Conservation (phyloP, 1,140 invertebrate species). For the Leptestheria dahalacensis region DNA sequence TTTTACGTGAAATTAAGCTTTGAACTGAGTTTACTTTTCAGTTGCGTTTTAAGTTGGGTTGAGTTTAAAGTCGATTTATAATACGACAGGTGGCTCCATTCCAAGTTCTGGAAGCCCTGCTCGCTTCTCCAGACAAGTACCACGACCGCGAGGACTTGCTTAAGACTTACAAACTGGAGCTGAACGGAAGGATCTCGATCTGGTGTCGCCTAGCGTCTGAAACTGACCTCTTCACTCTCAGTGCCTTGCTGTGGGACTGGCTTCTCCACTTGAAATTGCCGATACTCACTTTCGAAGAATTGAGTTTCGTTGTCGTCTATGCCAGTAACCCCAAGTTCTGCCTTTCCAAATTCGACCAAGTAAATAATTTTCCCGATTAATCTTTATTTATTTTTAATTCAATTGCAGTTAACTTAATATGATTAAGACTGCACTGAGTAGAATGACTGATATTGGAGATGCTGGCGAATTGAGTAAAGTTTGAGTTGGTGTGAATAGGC, state of each 20-base stretch:
- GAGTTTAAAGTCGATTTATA: too few relatives aligned
- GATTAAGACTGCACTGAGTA: neutral
- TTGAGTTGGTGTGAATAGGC: too few relatives aligned
- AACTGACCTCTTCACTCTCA: constrained; percentile 41
- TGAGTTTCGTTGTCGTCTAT: constrained; percentile 46
- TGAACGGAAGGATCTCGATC: constrained; percentile 47
- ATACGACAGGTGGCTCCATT: constrained; percentile 22
- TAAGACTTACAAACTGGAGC: constrained; percentile 39
- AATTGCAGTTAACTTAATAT: too few relatives aligned
- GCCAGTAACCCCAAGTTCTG: constrained; percentile 32
- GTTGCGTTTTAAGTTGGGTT: too few relatives aligned
- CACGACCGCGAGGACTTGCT: constrained; percentile 31
- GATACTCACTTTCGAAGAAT: constrained; percentile 44
- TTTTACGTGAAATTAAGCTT: too few relatives aligned
- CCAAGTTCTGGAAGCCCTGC: constrained; percentile 32
- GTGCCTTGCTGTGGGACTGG: constrained; percentile 50
- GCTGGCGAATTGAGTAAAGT: too few relatives aligned
- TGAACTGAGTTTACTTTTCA: too few relatives aligned
- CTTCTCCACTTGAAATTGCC: constrained; percentile 49
- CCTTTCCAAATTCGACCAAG: constrained; percentile 42
- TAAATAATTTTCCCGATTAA: too few relatives aligned
- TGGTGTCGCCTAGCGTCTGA: constrained; percentile 49
- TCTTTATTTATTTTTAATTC: too few relatives aligned
- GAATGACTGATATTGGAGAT: neutral
- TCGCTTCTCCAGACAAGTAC: constrained; percentile 36